Evolutionary conservation across 2,888 invertebrate genomes (phyloP).

Genomic region (Pristionchus arcanus): DNA sequence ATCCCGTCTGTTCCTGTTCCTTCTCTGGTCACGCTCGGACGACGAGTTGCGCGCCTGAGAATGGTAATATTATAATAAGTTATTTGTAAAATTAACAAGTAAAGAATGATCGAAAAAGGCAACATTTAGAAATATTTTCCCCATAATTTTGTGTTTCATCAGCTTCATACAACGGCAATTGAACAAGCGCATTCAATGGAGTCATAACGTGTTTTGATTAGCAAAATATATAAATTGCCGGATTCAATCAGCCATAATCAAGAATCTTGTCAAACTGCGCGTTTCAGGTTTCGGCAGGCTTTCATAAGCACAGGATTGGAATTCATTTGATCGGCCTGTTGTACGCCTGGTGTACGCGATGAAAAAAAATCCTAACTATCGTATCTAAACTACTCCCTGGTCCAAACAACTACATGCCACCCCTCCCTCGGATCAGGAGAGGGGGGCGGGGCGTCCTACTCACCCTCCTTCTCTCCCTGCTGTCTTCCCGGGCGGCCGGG

Average conservation of each 20-base stretch:
- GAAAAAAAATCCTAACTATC: neutral
- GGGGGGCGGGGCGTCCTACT: too few relatives aligned
- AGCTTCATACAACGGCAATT: neutral
- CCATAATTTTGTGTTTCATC: neutral
- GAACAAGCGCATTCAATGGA: neutral
- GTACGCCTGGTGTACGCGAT: too few relatives aligned
- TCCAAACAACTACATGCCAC: too few relatives aligned
- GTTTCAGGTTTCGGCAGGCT: neutral
- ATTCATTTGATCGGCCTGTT: neutral
- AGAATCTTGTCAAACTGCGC: neutral
- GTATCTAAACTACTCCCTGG: too few relatives aligned
- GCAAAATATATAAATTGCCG: too few relatives aligned
- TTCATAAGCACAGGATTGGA: neutral
- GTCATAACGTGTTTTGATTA: neutral
- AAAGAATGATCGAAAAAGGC: too few relatives aligned
- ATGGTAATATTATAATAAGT: too few relatives aligned
- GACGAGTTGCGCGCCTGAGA: neutral
- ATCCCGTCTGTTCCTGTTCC: neutral
- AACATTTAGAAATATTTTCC: neutral
- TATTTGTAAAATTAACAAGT: too few relatives aligned
- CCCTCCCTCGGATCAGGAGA: too few relatives aligned
- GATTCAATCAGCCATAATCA: too few relatives aligned
- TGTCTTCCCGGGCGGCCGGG: conserved; percentile 32
- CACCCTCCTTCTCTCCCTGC: conserved; percentile 40
- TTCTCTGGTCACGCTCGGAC: conserved; percentile 17